Conservation (phyloP, 2,888 invertebrate genomes). For the Drosophila hamatofila region DNA sequence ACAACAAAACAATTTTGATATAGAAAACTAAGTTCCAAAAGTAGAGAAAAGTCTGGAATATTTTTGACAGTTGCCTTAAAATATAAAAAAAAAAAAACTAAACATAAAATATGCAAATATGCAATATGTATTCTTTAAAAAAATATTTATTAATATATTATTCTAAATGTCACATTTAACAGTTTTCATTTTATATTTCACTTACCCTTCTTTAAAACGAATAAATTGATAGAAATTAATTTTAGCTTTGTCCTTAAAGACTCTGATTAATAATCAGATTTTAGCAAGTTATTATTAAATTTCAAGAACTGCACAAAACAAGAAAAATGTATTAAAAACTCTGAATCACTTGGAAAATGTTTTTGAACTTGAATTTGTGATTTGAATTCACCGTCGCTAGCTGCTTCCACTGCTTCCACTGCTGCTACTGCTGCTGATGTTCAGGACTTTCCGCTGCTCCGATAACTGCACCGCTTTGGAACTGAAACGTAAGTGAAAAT, state of each 20-base stretch:
- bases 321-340: constrained; percentile 16
- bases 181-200: not conserved
- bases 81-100: no score
- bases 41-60: no score
- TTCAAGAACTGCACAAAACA: constrained; percentile 41
- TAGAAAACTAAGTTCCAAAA: no score
- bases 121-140: not conserved
- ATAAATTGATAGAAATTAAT: not conserved
- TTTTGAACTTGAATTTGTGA: constrained; percentile 4
- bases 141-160: not conserved
- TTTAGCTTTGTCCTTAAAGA: not conserved
- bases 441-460: constrained; percentile 37
- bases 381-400: constrained; percentile 63
- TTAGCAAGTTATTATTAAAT: not conserved
- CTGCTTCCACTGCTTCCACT: constrained; percentile 4
- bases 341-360: constrained; percentile 28
- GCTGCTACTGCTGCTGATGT: constrained; percentile 10
- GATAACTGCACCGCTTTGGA: constrained; percentile 79
- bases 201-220: constrained; percentile 30
- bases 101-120: no score
- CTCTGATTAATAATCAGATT: constrained; percentile 10
- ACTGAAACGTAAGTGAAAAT: constrained; percentile 82
- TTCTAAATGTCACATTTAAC: not conserved
- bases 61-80: no score
- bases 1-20: no score